Evolutionary conservation across 2,797 vertebrate genomes (phyloP), one percentile per base, ranked within the genome.

Genomic region (Macroramphosus scolopax): DNA sequence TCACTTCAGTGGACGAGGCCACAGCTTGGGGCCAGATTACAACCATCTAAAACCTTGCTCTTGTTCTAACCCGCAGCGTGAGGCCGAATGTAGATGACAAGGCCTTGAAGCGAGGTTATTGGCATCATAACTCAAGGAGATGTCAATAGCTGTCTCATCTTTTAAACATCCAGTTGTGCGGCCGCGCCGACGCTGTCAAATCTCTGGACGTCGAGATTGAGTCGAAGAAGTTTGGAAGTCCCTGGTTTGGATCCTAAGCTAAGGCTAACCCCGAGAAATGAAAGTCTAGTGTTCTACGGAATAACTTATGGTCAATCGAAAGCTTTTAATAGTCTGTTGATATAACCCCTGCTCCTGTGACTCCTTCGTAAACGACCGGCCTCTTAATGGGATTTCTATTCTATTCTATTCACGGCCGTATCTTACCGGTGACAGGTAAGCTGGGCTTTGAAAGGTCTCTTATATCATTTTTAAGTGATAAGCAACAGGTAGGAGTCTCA

Each of bases 131-230:
- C 60, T 88, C 81, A 83, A 46, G 45, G 39, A 52, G 51, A 65
- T 80, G 85, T 77, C 81, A 80, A 85, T 82, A 75, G 39, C 51
- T 49, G 33, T 56, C 82, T 86, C 74, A 85, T 88, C 63, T 87
- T 88, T 86, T 80, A 85, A 84, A 87, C 75, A 86, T 79, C 8
- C 40, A 59, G 38, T 57, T 63, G 63, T 63, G 56, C 51, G 52
- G 49, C 51, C 69, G 68, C 63, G 40, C 50, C 25, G 14, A 68
- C 48, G 42, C 67, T 84, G 81, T 83, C 79, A 78, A 78, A 85
- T 80, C 49, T 75, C 78, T 60, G 51, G 29, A 48, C 54, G 62
- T 38, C 57, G 46, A 68, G 41, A 62, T 29, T 49, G 57, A 52
- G 68, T 43, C 22, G 14, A 33, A 68, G 63, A 75, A 69, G 49